Evolutionary conservation across 2,888 invertebrate species (phyloP).

Genomic region (Matsumyia berberina): DNA sequence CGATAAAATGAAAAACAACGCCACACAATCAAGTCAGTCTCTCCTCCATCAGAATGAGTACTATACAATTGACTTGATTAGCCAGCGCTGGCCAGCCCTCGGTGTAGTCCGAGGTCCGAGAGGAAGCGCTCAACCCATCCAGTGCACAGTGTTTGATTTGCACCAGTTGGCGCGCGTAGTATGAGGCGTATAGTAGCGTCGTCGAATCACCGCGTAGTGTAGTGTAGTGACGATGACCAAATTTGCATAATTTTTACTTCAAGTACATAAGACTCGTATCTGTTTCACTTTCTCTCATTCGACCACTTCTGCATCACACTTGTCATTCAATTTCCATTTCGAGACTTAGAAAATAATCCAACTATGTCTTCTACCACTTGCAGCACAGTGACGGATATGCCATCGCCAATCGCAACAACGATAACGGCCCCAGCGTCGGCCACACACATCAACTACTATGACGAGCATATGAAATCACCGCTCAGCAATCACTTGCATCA

Average conservation of each 20-base stretch:
- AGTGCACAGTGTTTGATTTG: conserved; percentile 61
- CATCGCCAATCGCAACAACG: conserved; percentile 73
- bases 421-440: conserved; percentile 77
- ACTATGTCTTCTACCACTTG: conserved; percentile 30
- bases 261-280: conserved; percentile 1
- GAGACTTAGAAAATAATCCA: not conserved
- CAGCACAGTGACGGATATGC: conserved; percentile 72
- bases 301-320: not conserved
- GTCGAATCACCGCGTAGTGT: conserved; percentile 20
- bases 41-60: conserved; percentile 54
- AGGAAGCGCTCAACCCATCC: conserved; percentile 62
- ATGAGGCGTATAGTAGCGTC: conserved; percentile 54
- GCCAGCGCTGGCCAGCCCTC: conserved; percentile 29
- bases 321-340: conserved; percentile 1
- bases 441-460: conserved; percentile 76
- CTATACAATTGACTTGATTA: conserved; percentile 72
- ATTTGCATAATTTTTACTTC: conserved; percentile 57
- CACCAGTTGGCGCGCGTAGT: conserved; percentile 67
- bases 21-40: conserved; percentile 61
- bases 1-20: conserved; percentile 26
- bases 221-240: conserved; percentile 15
- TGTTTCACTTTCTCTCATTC: conserved; percentile 24
- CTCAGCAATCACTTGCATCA: conserved; percentile 83
- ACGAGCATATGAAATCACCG: conserved; percentile 79
- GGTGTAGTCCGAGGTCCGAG: conserved; percentile 41